Evolutionary conservation across 2,113 vertebrate species (phyloP), one percentile per base, ranked within the genome.

Genomic region (Melanostigma gelatinosum): DNA sequence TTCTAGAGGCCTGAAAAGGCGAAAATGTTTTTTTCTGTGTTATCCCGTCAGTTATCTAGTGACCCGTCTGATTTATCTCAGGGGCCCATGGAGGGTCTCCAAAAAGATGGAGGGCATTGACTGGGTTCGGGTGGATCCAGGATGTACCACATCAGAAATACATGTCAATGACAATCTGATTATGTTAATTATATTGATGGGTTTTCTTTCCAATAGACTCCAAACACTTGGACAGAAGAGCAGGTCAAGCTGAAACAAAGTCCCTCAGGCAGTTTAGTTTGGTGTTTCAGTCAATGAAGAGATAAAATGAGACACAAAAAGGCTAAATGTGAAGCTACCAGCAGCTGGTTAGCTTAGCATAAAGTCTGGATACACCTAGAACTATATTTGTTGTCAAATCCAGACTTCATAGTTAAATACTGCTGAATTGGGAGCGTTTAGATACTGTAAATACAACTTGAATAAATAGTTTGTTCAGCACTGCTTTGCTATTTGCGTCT

Each of bases 101-200:
- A 52, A 22, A 52, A 12, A 52, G 50, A 52, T 52, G 20, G 50
- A 13, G 9, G 15, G 42, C 2, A 69, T 13, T 15, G 55, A 69
- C 11, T 4, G 12, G 9, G 36, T 34, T 7, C 1, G 15, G 13
- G 4, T 64, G 20, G 9, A 65, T 36, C 9, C 52, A 48, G 50
- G 22, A 63, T 36, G 5, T 79, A 24, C 24, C 54, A 38, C n/a
- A 40, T 63, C 9, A 24, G 3, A 27, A 36, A 72, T 2, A 1
- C 11, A 13, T 27, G 52, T 67, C 54, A 34, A 68, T 68, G 44
- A 6, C 12, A 74, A 80, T 69, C 11, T 61, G 22, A 32, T 73
- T 40, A 66, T 72, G 52, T 46, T 24, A 52, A 75, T 50, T n/a
- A 32, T 44, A 32, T 38, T 32, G 6, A 16, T 52, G 20, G 9